phyloP scores from a whole-genome alignment of 2,797 vertebrate genomes.

The Mareca penelope region DNA sequence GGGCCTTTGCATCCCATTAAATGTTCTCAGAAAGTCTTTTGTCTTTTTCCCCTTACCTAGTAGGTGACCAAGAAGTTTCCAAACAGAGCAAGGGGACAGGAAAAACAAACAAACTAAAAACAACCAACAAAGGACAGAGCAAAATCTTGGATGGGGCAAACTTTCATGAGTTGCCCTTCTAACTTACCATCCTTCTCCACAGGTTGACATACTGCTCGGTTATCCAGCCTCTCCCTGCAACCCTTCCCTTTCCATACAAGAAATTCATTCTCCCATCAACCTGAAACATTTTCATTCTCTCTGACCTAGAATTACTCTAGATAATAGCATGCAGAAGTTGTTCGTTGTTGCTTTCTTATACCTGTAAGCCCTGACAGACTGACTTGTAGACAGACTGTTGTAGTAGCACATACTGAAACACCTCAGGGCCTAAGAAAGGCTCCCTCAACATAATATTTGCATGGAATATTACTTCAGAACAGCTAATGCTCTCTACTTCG shows the following conservation, averaged over 20 bases:
- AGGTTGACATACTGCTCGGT: neutral
- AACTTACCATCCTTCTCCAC: neutral
- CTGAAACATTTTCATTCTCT: neutral
- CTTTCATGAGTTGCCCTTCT: rapidly evolving
- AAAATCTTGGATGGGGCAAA: neutral
- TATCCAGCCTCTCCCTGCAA: neutral
- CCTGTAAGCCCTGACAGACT: neutral
- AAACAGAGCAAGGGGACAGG: neutral
- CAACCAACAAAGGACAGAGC: neutral
- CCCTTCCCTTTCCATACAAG: neutral
- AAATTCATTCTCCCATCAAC: neutral
- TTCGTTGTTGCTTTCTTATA: neutral
- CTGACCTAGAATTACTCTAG: neutral
- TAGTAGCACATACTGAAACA: neutral
- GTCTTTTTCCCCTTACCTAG: neutral
- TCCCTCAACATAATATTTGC: neutral
- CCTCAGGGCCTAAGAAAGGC: neutral
- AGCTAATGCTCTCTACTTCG: neutral
- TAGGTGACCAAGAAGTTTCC: neutral
- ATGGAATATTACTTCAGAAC: neutral
- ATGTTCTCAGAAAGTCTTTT: neutral
- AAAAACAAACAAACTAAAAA: neutral
- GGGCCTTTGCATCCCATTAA: neutral
- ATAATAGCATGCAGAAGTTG: neutral
- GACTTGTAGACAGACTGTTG: neutral